Evolutionary conservation across 2,797 vertebrate species (phyloP), one percentile per base, ranked within the genome.

Genomic region (Smutsia gigantea): DNA sequence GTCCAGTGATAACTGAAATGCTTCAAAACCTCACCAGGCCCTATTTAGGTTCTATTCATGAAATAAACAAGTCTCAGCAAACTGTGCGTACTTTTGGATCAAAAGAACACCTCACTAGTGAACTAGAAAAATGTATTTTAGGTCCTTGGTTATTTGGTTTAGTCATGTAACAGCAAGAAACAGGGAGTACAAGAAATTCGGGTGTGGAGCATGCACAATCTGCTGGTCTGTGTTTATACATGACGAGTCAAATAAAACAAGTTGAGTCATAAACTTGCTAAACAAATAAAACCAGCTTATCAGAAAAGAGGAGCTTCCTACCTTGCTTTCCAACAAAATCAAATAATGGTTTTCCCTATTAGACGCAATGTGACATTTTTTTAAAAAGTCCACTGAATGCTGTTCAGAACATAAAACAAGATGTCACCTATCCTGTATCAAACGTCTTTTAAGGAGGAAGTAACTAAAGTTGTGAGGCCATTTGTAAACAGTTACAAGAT

Each of bases 221-320:
- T 49, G 37, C 83, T 87, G 27, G 7, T 93, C 71, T 79, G 17
- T 93, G 68, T 84, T 92, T 39, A 85, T 29, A 79, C 37, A 86
- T 49, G 46, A 61, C 25, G 46, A 46, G 46, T 46, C 46, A 46
- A 11, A 46, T 46, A 46, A 46, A 46, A 46, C 11, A 19, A 85
- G 39, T 14, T 79, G 85, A 95, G 83, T 96, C 92, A 96, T n/a
- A 72, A 95, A 95, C 79, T 64, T 84, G 92, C 74, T 93, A 77
- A 92, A 95, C 75, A 57, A 91, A 94, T 1, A 87, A 23, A 97
- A 94, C 27, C 19, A 90, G 78, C 55, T 93, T 89, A 78, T 61
- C 39, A 93, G 81, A 69, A 93, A n/a, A 57, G 9, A 94, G 61
- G 4, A 82, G 63, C 27, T 84, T 81, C 75, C 61, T 83, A 81